Evolutionary conservation across 2,113 vertebrate species (phyloP).

Genomic region (Chaenocephalus aceratus): DNA sequence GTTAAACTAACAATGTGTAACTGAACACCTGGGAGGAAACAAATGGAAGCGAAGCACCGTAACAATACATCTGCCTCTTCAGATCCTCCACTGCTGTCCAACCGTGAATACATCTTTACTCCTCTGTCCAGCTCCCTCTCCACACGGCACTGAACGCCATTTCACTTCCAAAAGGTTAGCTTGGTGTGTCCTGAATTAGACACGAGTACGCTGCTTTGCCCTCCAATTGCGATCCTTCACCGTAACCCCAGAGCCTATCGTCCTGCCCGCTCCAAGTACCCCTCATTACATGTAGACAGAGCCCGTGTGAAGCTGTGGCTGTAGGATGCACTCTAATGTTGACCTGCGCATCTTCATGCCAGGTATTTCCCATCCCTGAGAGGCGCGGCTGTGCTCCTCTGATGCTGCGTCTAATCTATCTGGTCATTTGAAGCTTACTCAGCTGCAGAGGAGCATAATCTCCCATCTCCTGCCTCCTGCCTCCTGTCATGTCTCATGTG

Average conservation of each 20-base stretch:
- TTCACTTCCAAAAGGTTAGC: neutral
- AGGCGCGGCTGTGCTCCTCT: constrained; percentile 16
- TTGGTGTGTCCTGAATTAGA: constrained; percentile 24
- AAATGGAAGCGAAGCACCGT: neutral
- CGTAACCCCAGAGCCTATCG: constrained; percentile 11
- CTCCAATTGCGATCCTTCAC: constrained; percentile 23
- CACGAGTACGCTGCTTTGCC: constrained; percentile 3
- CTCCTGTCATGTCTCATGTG: constrained; percentile 29
- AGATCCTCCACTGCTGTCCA: constrained; percentile 31
- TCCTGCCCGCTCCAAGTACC: constrained; percentile 5
- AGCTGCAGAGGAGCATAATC: constrained; percentile 20
- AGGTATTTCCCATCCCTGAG: constrained; percentile 29
- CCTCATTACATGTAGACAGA: constrained; percentile 9
- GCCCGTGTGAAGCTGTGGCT: constrained; percentile 19
- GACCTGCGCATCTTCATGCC: constrained; percentile 23
- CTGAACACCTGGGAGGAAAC: neutral
- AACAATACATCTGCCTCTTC: constrained; percentile 37
- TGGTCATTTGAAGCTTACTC: constrained; percentile 42
- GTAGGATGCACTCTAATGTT: constrained; percentile 2
- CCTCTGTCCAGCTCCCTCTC: constrained; percentile 28
- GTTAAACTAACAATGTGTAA: constrained; percentile 42
- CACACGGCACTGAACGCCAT: neutral
- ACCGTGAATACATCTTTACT: constrained; percentile 45
- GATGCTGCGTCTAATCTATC: constrained; percentile 35
- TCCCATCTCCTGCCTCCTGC: constrained; percentile 32